phyloP scores from a whole-genome alignment of 2,888 invertebrate species.

The Agapostemon virescens region DNA sequence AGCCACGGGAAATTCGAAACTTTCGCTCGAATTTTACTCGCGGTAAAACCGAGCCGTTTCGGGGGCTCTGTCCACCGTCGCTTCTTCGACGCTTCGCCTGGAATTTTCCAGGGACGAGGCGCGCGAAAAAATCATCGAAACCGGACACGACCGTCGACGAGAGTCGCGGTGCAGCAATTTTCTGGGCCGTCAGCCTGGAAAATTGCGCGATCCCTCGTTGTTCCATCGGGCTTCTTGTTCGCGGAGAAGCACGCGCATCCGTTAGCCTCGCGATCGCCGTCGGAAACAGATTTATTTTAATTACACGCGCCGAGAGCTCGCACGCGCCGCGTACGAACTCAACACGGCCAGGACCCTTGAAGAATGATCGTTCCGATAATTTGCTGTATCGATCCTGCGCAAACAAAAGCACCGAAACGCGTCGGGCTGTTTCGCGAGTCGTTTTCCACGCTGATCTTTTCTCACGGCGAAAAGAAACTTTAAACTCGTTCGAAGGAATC shows the following conservation, averaged over 20 bases:
- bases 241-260: neutral
- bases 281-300: neutral
- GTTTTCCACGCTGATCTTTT: neutral
- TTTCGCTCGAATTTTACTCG: no score
- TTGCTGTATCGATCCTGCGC: neutral
- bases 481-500: neutral
- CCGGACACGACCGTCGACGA: conserved; percentile 29
- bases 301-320: neutral
- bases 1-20: neutral
- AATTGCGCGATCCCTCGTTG: conserved; percentile 66
- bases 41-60: no score
- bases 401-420: neutral
- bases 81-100: no score
- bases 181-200: conserved; percentile 72
- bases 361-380: neutral
- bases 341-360: neutral
- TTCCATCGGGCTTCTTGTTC: conserved; percentile 34
- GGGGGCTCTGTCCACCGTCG: no score
- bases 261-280: neutral
- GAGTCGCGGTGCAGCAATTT: conserved; percentile 68
- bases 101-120: neutral
- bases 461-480: no score
- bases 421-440: neutral
- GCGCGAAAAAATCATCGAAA: conserved; percentile 43
- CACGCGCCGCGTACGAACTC: neutral